Percentiles rank a stretch among this genome's conserved stretches.
Evolutionary conservation across 2,888 invertebrate genomes (phyloP).

Genomic region (Drosophila nigricruria): DNA sequence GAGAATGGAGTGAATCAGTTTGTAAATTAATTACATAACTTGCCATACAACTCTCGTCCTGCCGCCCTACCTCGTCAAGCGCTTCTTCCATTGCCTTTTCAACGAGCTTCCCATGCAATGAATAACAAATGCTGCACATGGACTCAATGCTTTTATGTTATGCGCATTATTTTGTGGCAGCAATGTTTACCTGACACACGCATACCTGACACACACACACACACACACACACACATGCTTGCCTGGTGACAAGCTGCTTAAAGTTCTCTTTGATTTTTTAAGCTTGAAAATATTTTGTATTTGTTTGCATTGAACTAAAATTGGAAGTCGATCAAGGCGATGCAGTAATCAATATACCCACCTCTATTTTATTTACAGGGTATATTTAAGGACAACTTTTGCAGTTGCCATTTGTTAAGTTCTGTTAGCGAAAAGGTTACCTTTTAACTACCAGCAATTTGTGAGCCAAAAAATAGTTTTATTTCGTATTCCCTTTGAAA

Average conservation of each 20-base stretch:
- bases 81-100: not conserved
- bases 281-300: slow-evolving; percentile 24
- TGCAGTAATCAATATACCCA: not conserved
- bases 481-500: not conserved
- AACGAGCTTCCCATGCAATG: not conserved
- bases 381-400: slow-evolving; percentile 7
- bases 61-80: not conserved
- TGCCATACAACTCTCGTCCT: not conserved
- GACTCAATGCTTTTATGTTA: not conserved
- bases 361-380: not conserved
- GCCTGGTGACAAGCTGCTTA: not conserved
- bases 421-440: slow-evolving; percentile 18
- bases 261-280: not conserved
- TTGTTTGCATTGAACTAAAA: not conserved
- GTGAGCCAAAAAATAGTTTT: slow-evolving; percentile 3
- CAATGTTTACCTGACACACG: not conserved
- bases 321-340: not conserved
- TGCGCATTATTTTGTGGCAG: slow-evolving; percentile 1
- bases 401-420: slow-evolving; percentile 24
- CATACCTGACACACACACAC: not conserved
- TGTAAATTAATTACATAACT: slow-evolving; percentile 1
- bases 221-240: not conserved
- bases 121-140: slow-evolving; percentile 27
- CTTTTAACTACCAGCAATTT: not conserved
- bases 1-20: not conserved